phyloP scores from a whole-genome alignment of 2,888 invertebrate species.

The Marronus borbonicus region DNA sequence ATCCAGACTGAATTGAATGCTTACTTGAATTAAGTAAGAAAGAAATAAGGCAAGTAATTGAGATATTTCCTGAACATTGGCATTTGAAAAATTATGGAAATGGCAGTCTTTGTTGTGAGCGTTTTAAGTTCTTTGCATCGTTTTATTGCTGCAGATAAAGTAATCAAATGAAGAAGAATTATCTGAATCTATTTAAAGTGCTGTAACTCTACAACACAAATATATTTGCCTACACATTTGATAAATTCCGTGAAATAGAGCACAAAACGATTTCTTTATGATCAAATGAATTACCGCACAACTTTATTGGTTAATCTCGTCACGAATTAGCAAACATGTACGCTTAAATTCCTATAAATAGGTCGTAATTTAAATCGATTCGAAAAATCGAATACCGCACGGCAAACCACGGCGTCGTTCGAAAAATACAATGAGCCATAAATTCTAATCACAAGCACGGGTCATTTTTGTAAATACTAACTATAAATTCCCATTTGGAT shows the following conservation, averaged over 20 bases:
- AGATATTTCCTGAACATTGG: too few relatives aligned
- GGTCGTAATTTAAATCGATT: slow-evolving; percentile 40
- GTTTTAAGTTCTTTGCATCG: too few relatives aligned
- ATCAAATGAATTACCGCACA: not conserved
- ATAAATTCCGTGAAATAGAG: slow-evolving; percentile 1
- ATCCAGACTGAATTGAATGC: too few relatives aligned
- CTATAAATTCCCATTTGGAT: slow-evolving; percentile 44
- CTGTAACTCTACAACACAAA: not conserved
- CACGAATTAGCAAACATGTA: not conserved
- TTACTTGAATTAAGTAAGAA: too few relatives aligned
- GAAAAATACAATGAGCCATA: slow-evolving; percentile 47
- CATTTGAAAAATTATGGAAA: too few relatives aligned
- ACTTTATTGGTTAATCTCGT: slow-evolving; percentile 2
- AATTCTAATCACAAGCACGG: slow-evolving; percentile 48
- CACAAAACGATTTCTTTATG: not conserved
- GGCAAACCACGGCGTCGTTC: slow-evolving; percentile 16
- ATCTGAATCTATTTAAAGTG: too few relatives aligned
- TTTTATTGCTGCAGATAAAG: too few relatives aligned
- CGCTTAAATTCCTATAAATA: slow-evolving; percentile 31
- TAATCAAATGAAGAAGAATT: too few relatives aligned
- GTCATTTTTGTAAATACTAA: slow-evolving; percentile 38
- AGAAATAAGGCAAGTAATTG: too few relatives aligned
- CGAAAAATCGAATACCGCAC: slow-evolving; percentile 21
- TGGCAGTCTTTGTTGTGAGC: too few relatives aligned
- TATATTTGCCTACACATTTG: not conserved